Evolutionary conservation across 2,888 invertebrate genomes (phyloP).

Genomic region (Teinopalpus imperialis): DNA sequence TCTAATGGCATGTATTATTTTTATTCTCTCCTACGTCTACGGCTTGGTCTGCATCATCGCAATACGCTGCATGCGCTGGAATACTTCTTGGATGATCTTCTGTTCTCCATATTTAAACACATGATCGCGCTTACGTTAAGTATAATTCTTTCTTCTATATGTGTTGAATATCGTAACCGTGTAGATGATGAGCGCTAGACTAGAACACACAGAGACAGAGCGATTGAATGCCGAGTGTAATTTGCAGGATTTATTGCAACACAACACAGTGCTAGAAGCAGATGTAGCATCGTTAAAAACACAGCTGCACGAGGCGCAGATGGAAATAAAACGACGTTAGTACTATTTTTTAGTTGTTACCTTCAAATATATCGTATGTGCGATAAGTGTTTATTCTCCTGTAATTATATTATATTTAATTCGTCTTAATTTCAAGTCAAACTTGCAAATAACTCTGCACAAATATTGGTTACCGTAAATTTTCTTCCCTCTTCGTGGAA

Average conservation of each 20-base stretch:
- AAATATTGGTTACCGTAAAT: too few species aligned
- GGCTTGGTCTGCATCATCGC: conserved; percentile 45
- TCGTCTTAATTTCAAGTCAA: too few species aligned
- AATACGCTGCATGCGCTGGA: conserved; percentile 40
- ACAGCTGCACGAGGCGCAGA: conserved; percentile 65
- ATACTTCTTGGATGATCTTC: conserved; percentile 34
- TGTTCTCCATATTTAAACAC: conserved; percentile 31
- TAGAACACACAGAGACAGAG: conserved; percentile 84
- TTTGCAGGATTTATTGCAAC: conserved; percentile 84
- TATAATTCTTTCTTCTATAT: conserved; percentile 40
- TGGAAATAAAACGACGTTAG: conserved; percentile 65
- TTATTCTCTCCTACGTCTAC: conserved; percentile 44
- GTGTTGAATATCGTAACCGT: conserved; percentile 31
- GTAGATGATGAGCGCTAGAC: conserved; percentile 84
- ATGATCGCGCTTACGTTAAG: conserved; percentile 45
- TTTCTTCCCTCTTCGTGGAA: too few species aligned
- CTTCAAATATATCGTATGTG: too few species aligned
- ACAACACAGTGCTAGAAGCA: conserved; percentile 85
- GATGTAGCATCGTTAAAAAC: conserved; percentile 77
- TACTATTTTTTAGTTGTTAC: too few species aligned
- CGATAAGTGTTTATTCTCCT: too few species aligned
- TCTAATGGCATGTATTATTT: conserved; percentile 74
- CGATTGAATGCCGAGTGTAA: conserved; percentile 84
- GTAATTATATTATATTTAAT: too few species aligned
- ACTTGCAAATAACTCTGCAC: too few species aligned